Base-by-base conservation (phyloP, 2,113 vertebrate species). In the Orthonyx spaldingii region DNA sequence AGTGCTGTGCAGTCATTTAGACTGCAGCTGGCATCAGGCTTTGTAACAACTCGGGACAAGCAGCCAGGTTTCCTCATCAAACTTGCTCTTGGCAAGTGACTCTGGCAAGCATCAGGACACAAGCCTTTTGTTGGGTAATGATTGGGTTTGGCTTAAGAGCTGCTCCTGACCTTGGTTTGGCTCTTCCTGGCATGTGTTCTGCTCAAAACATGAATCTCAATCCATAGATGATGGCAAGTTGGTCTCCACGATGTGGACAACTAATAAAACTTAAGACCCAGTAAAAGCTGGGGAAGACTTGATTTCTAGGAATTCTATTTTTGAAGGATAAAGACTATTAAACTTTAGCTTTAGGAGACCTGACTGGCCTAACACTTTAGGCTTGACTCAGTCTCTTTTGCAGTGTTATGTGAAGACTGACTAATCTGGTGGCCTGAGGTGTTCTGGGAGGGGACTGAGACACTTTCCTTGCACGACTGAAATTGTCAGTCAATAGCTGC, bases 61-160 rank as follows among this genome's bases (percentile, higher is more conserved):
- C 82, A 90, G 94, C 87, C 88, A 95, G 90, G 79, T 81, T 86
- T 92, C 78, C 83, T 95, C 92, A 84, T 97, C 60, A 75, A 65
- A 84, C 83, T 81, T 63, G 57, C 37, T 82, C 65, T 80, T 93
- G 93, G 93, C 35, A 18, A 78, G 68, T 79, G 81, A 28, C 37
- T 70, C 86, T 96, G 90, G 87, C 92, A 88, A 74, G 85, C 68
- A 44, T 47, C 26, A 46, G 85, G 90, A 70, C 27, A 32, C 47
- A 60, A 49, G n/a, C 76, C 69, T 92, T 89, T 93, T n/a, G 18
- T 66, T 91, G 72, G 87, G 24, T 65, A 78, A 90, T 80, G 60
- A 68, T 63, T 88, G 24, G 72, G 68, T 84, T 96, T 93, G 88
- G 85, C 37, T 71, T 90, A 71, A 84, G 60, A 90, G 71, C 79